Evolutionary conservation across 2,113 vertebrate genomes (phyloP).

Genomic region (Condylura cristata): DNA sequence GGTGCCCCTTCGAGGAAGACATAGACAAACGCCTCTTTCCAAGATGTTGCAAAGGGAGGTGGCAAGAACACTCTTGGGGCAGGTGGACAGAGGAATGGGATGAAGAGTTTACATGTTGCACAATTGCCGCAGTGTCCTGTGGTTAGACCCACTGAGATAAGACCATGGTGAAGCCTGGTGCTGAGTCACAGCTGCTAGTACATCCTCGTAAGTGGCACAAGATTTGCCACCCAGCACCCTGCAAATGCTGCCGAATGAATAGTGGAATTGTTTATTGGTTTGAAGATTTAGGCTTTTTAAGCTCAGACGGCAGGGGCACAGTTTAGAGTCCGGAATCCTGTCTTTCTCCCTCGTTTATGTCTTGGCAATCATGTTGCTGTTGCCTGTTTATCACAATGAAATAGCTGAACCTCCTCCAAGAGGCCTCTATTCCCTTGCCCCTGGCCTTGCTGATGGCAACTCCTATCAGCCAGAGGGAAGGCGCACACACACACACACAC

Average conservation of each 20-base stretch:
- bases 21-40: neutral
- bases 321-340: neutral
- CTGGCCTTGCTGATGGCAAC: conserved; percentile 7
- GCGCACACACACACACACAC: neutral
- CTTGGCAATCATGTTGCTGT: neutral
- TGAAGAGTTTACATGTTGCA: accelerated
- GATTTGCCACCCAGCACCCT: too few species aligned
- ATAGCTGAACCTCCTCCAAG: neutral
- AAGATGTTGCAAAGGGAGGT: neutral
- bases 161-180: neutral
- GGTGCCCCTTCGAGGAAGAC: neutral
- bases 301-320: neutral
- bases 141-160: neutral
- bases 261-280: neutral
- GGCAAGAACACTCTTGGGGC: accelerated
- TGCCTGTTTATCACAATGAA: neutral
- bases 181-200: neutral
- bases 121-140: neutral
- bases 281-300: neutral
- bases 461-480: conserved; percentile 2
- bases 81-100: too few species aligned
- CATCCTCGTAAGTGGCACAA: neutral
- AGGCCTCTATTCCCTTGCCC: neutral
- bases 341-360: neutral
- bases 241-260: neutral